A percentile compares a stretch with the other conserved stretches of the same genome.
Evolutionary conservation across 2,113 vertebrate species (phyloP).

Genomic region (Percopsis transmontana): DNA sequence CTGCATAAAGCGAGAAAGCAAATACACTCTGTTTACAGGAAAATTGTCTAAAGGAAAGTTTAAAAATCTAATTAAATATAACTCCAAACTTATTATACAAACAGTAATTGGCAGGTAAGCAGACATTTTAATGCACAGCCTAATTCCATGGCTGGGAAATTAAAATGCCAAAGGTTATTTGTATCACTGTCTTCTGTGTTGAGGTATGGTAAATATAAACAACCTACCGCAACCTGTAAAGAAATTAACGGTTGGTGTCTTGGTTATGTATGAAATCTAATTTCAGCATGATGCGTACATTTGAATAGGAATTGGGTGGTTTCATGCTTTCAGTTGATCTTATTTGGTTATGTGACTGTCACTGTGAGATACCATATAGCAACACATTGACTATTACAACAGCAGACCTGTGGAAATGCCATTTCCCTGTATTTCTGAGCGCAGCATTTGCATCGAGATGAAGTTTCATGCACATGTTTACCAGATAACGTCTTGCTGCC

Average conservation of each 20-base stretch:
- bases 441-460: slow-evolving; percentile 47
- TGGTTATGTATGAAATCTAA: slow-evolving; percentile 34
- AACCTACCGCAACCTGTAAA: slow-evolving; percentile 28
- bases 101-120: background rate
- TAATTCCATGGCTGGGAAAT: background rate
- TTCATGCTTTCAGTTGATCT: slow-evolving; percentile 48
- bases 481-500: slow-evolving; percentile 62
- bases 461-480: slow-evolving; percentile 62
- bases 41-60: background rate
- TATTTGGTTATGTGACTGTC: slow-evolving; percentile 52
- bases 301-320: slow-evolving; percentile 62
- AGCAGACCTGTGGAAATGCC: slow-evolving; percentile 15
- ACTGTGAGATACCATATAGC: slow-evolving; percentile 28
- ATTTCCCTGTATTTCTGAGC: slow-evolving; percentile 34
- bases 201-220: slow-evolving; percentile 19
- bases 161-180: slow-evolving; percentile 3
- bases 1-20: no score
- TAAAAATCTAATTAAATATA: background rate
- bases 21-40: background rate
- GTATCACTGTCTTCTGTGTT: background rate
- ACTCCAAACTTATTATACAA: background rate
- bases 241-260: background rate
- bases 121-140: background rate
- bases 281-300: slow-evolving; percentile 34
- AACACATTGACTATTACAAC: slow-evolving; percentile 39